Evolutionary conservation across 2,113 vertebrate genomes (phyloP).

Genomic region (Atrichornis clamosus): DNA sequence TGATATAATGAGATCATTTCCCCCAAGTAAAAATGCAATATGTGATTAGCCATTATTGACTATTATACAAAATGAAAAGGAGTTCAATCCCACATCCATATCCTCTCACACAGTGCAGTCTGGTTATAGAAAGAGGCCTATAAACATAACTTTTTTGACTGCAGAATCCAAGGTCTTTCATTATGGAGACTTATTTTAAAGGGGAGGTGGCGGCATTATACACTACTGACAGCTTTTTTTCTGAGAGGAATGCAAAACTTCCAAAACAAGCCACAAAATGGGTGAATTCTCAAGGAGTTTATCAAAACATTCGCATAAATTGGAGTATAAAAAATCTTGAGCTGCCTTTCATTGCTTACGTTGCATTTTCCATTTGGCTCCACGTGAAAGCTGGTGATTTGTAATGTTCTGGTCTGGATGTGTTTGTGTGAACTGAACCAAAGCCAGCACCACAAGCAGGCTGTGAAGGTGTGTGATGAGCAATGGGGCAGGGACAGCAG

Average conservation of each 20-base stretch:
- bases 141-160: neutral
- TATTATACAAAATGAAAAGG: slow-evolving; percentile 14
- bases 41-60: slow-evolving; percentile 49
- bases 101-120: neutral
- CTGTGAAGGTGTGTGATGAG: neutral
- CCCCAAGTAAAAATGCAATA: slow-evolving; percentile 12
- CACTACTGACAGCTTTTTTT: neutral
- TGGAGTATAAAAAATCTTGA: neutral
- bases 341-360: neutral
- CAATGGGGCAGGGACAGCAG: neutral
- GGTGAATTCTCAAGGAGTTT: neutral
- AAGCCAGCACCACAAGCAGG: neutral
- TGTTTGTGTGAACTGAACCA: neutral
- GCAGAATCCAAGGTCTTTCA: neutral
- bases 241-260: neutral
- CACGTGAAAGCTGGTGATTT: neutral
- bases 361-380: neutral
- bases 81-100: neutral
- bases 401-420: neutral
- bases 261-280: neutral
- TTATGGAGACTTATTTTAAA: neutral
- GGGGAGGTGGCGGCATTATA: neutral
- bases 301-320: neutral
- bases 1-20: slow-evolving; percentile 46
- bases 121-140: neutral